Evolutionary conservation across 1,140 invertebrate genomes (phyloP).

Genomic region (Drosophila tsacasi): DNA sequence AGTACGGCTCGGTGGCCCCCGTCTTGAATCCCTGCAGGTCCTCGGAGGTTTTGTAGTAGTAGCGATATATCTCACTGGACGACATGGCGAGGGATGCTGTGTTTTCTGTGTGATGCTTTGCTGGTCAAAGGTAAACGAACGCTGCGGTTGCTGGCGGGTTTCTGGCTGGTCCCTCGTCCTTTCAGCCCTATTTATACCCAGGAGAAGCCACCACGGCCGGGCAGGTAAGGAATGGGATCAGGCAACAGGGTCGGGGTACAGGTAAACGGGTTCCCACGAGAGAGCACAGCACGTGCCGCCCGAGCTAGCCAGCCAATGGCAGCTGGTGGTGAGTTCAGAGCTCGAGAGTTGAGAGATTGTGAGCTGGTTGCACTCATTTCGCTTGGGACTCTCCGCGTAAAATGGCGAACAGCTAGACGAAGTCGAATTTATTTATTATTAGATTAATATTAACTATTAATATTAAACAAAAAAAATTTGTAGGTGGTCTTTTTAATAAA

Average conservation of each 20-base stretch:
- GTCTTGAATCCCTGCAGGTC: slow-evolving; percentile 80
- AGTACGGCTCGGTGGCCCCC: slow-evolving; percentile 62
- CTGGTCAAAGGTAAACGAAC: slow-evolving; percentile 9
- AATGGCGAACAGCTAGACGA: slow-evolving; percentile 66
- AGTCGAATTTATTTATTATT: not conserved
- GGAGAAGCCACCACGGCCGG: slow-evolving; percentile 53
- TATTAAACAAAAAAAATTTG: no score
- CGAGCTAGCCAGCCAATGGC: slow-evolving; percentile 50
- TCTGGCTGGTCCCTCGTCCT: slow-evolving; percentile 64
- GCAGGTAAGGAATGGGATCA: slow-evolving; percentile 44
- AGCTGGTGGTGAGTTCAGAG: slow-evolving; percentile 57
- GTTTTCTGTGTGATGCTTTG: not conserved
- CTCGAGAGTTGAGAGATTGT: not conserved
- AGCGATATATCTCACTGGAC: slow-evolving; percentile 83
- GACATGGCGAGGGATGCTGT: slow-evolving; percentile 49
- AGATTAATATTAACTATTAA: not conserved
- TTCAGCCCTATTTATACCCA: slow-evolving; percentile 69
- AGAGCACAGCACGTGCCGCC: slow-evolving; percentile 68
- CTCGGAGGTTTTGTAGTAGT: slow-evolving; percentile 83
- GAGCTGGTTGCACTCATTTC: not conserved
- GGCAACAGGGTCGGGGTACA: slow-evolving; percentile 37
- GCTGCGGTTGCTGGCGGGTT: slow-evolving; percentile 60
- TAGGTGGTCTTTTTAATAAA: not conserved
- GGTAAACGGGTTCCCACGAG: slow-evolving; percentile 64
- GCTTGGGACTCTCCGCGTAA: slow-evolving; percentile 34